phyloP scores from a whole-genome alignment of 1,140 invertebrate genomes.

The Drosophila nigrodunni region DNA sequence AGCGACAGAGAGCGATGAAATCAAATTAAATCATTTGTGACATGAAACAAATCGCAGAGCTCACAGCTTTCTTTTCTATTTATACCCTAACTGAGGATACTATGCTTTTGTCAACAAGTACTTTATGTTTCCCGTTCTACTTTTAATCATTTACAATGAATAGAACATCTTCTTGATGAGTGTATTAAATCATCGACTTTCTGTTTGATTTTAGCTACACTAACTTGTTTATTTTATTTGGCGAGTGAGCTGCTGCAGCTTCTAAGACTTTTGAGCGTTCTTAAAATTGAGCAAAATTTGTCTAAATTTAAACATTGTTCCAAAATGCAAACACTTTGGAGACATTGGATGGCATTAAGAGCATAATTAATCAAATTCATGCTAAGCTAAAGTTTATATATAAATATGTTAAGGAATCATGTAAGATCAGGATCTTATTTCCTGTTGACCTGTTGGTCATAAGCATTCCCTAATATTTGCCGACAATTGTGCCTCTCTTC shows the following conservation, averaged over 20 bases:
- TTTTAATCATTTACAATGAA: no score
- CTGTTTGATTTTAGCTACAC: constrained; percentile 16
- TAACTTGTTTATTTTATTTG: constrained; percentile 1
- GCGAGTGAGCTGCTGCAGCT: constrained; percentile 10
- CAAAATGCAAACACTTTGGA: constrained; percentile 41
- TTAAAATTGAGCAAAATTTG: constrained; percentile 46
- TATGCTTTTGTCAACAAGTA: not conserved
- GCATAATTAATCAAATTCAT: not conserved
- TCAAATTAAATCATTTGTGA: constrained; percentile 75
- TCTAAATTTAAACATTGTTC: constrained; percentile 58
- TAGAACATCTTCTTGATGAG: not conserved
- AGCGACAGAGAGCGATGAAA: constrained; percentile 23
- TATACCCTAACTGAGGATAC: not conserved
- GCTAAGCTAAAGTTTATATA: not conserved
- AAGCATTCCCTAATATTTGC: no score
- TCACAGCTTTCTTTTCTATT: constrained; percentile 24
- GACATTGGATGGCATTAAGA: constrained; percentile 1
- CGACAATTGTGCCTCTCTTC: not conserved
- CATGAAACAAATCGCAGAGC: constrained; percentile 72
- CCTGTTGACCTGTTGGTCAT: no score
- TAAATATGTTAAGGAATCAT: not conserved
- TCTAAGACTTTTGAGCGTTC: not conserved
- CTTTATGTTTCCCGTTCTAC: no score
- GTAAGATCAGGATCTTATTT: not conserved
- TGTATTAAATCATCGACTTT: not conserved